Evolutionary conservation across 2,888 invertebrate species (phyloP).

Genomic region (Eulithis testata): DNA sequence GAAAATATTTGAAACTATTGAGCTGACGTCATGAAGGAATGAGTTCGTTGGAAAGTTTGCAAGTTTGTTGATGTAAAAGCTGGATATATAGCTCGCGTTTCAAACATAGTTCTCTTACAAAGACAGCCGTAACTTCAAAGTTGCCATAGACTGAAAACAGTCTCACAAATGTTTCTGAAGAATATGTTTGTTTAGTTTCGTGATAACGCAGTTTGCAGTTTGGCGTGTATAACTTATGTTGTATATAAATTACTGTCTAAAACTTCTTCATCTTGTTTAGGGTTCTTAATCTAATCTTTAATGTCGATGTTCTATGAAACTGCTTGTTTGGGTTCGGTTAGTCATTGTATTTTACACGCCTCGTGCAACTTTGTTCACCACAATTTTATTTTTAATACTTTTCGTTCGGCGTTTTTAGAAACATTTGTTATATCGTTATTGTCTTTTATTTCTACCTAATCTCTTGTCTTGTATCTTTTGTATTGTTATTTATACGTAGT

Average conservation of each 20-base stretch:
- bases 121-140: conserved; percentile 64
- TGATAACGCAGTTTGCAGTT: conserved; percentile 60
- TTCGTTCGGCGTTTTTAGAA: conserved; percentile 18
- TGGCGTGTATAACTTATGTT: conserved; percentile 44
- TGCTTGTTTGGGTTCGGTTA: conserved; percentile 24
- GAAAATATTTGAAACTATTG: conserved; percentile 58
- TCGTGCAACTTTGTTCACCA: conserved; percentile 22
- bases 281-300: conserved; percentile 21
- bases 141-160: conserved; percentile 63
- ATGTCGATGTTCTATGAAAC: conserved; percentile 31
- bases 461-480: conserved; percentile 12
- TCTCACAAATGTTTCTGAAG: conserved; percentile 65
- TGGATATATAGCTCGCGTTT: conserved; percentile 68
- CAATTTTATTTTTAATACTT: conserved; percentile 25
- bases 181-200: conserved; percentile 56
- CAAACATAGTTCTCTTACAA: conserved; percentile 62
- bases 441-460: conserved; percentile 25
- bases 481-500: conserved; percentile 29
- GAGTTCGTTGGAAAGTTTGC: conserved; percentile 60
- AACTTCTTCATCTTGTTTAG: conserved; percentile 33
- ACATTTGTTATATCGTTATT: conserved; percentile 18
- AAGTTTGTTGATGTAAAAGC: conserved; percentile 68
- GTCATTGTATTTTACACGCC: conserved; percentile 31
- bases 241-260: conserved; percentile 43
- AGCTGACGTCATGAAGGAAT: conserved; percentile 63